A percentile compares a stretch with the other conserved stretches of the same genome.
phyloP scores from a whole-genome alignment of 2,888 invertebrate species.

The Pandemis cinnamomeana region DNA sequence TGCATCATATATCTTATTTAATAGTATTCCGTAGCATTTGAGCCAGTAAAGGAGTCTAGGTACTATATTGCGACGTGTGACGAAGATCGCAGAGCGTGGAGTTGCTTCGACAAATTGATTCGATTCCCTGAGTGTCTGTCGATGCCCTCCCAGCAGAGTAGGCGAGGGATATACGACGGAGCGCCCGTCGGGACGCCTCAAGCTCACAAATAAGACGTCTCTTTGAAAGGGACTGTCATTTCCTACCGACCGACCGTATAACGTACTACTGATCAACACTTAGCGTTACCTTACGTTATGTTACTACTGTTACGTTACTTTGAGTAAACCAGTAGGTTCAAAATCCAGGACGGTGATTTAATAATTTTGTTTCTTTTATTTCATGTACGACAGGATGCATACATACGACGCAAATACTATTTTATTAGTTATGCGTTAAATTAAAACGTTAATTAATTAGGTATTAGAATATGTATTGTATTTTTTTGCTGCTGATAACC shows the following conservation, averaged over 20 bases:
- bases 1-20: background rate
- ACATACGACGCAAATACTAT: too few species aligned
- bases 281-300: background rate
- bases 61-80: slow-evolving; percentile 59
- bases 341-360: background rate
- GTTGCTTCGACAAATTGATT: slow-evolving; percentile 77
- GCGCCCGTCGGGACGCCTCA: slow-evolving; percentile 19
- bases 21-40: slow-evolving; percentile 2
- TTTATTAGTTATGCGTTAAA: too few species aligned
- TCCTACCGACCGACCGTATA: slow-evolving; percentile 13
- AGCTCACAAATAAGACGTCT: slow-evolving; percentile 28
- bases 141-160: slow-evolving; percentile 53
- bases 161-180: slow-evolving; percentile 42
- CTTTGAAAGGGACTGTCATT: slow-evolving; percentile 13
- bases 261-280: background rate
- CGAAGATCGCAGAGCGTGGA: slow-evolving; percentile 63
- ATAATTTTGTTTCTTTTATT: too few species aligned
- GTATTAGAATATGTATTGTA: too few species aligned
- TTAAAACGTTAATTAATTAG: too few species aligned
- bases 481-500: too few species aligned
- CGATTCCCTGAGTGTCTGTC: slow-evolving; percentile 68
- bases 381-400: too few species aligned
- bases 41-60: slow-evolving; percentile 3
- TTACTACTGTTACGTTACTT: background rate
- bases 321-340: background rate